phyloP scores from a whole-genome alignment of 2,113 vertebrate genomes.

The Scomber scombrus region DNA sequence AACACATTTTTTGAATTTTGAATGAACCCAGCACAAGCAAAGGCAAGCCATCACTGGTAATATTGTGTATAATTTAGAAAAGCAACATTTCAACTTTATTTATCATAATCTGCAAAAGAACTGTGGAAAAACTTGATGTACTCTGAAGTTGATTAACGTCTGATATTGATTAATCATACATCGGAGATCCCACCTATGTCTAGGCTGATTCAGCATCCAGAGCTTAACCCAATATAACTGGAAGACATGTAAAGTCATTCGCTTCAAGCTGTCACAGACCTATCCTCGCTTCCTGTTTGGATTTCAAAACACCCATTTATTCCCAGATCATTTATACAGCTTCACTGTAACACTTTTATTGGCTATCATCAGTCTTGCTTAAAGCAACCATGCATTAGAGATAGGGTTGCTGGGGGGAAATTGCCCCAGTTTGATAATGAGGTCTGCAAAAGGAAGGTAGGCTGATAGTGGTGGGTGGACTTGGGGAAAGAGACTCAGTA shows the following conservation, averaged over 20 bases:
- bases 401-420: constrained; percentile 64
- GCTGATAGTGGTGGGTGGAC: constrained; percentile 69
- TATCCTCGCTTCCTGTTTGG: constrained; percentile 64
- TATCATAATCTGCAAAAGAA: not conserved
- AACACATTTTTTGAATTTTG: not conserved
- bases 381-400: constrained; percentile 71
- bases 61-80: not conserved
- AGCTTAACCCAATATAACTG: constrained; percentile 31
- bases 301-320: constrained; percentile 66
- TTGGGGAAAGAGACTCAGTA: constrained; percentile 76
- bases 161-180: constrained; percentile 41
- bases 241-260: constrained; percentile 48
- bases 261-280: constrained; percentile 54
- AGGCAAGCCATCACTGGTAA: not conserved
- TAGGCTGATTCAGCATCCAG: constrained; percentile 57
- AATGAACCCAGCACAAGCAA: not conserved
- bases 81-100: constrained; percentile 14
- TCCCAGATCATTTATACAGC: constrained; percentile 72
- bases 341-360: constrained; percentile 68
- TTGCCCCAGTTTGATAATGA: constrained; percentile 80
- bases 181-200: constrained; percentile 21
- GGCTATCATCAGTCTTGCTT: constrained; percentile 77
- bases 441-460: constrained; percentile 68
- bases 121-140: constrained; percentile 72
- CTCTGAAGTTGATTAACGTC: constrained; percentile 75